These are phyloP conservation scores for Deilephila porcellus DNA, from an alignment of 2,888 invertebrate species.

Conservation along the genomic window DNA sequence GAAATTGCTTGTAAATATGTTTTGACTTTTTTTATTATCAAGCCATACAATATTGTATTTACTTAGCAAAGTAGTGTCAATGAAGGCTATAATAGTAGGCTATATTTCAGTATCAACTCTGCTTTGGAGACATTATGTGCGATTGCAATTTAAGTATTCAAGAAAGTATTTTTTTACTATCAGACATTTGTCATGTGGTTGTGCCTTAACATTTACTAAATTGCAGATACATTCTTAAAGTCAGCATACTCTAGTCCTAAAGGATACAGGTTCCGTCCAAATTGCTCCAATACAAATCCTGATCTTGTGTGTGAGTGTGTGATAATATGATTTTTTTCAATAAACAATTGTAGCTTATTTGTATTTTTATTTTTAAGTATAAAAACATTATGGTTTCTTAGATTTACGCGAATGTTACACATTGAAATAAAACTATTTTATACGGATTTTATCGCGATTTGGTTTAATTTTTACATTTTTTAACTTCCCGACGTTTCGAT, in stretches of 20 bases:
- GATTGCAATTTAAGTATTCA: neutral
- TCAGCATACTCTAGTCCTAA: conserved; percentile 75
- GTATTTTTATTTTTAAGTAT: neutral
- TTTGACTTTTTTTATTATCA: neutral
- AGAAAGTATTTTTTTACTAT: neutral
- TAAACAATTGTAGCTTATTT: neutral
- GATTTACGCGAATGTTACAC: no score
- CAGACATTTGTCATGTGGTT: conserved; percentile 58
- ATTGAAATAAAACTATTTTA: no score
- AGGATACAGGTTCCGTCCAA: conserved; percentile 81
- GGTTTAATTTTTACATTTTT: no score
- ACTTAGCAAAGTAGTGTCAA: neutral
- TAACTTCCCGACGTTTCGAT: no score
- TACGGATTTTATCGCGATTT: no score
- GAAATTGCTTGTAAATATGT: neutral
- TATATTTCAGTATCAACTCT: neutral
- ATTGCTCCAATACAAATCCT: conserved; percentile 68
- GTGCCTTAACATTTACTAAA: conserved; percentile 72
- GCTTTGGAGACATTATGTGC: neutral
- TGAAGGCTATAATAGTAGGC: neutral
- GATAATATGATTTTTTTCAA: conserved; percentile 4
- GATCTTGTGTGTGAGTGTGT: conserved; percentile 32
- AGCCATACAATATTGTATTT: neutral
- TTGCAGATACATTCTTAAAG: conserved; percentile 56
- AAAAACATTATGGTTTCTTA: no score